These are phyloP conservation scores for Kudoa iwatai DNA, from an alignment of 30 jellyfish, hydroid and myxozoan species.

Conservation along the genomic window DNA sequence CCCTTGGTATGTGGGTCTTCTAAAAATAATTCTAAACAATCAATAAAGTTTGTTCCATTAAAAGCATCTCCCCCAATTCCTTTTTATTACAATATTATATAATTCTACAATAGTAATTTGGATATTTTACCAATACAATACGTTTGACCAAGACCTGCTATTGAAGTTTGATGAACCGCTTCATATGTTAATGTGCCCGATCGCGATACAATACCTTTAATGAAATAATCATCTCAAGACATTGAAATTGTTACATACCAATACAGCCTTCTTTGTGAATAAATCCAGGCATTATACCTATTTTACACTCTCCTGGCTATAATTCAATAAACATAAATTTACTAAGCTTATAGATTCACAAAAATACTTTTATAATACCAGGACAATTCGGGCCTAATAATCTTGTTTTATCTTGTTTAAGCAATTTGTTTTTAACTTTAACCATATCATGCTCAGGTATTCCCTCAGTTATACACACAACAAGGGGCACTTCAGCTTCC, in stretches of 20 bases:
- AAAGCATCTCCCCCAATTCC: conserved; percentile 94
- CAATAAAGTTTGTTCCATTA: conserved; percentile 66
- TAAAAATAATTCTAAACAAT: conserved; percentile 41
- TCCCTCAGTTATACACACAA: conserved; percentile 79
- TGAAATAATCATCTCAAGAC: too few relatives aligned
- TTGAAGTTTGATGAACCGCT: conserved; percentile 84
- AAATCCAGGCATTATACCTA: conserved; percentile 89
- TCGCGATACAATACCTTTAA: conserved; percentile 51
- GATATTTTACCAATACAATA: conserved; percentile 27
- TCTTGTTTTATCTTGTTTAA: conserved; percentile 21
- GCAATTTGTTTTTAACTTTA: conserved; percentile 21
- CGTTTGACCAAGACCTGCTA: conserved; percentile 69
- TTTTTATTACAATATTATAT: neutral
- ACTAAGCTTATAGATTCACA: neutral
- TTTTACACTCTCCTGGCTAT: conserved; percentile 78
- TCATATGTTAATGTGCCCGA: conserved; percentile 91
- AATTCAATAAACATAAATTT: neutral
- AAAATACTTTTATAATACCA: conserved; percentile 35
- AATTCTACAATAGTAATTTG: neutral
- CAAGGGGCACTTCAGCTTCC: conserved; percentile 54
- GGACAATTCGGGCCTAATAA: conserved; percentile 89
- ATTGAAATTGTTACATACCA: conserved; percentile 5
- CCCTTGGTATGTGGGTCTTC: conserved; percentile 53
- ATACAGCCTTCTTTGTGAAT: conserved; percentile 51
- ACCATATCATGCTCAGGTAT: conserved; percentile 85